These are phyloP conservation scores for Trichogramma pretiosum DNA, from an alignment of 1,140 invertebrate genomes.

Conservation along the genomic window DNA sequence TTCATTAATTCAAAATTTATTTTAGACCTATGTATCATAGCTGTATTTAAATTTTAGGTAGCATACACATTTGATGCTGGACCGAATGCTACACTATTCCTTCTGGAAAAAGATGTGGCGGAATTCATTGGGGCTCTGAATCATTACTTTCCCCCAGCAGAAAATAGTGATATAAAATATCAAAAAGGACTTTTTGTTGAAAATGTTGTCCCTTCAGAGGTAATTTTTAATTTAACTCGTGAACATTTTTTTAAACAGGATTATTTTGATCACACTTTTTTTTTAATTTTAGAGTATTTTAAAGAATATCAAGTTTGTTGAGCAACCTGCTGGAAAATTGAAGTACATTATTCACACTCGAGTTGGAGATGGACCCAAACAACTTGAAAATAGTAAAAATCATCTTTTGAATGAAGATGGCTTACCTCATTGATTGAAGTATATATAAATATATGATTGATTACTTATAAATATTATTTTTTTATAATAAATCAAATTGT, in stretches of 20 bases:
- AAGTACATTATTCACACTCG: conserved; percentile 80
- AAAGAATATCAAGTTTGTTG: conserved; percentile 37
- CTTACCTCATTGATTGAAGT: conserved; percentile 20
- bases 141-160: conserved; percentile 60
- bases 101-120: conserved; percentile 68
- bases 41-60: conserved; percentile 43
- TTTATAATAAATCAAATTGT: conserved; percentile 2
- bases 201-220: conserved; percentile 25
- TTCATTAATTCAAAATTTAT: neutral
- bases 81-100: conserved; percentile 88
- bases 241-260: neutral
- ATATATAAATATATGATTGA: neutral
- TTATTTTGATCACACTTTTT: neutral
- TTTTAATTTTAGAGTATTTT: conserved; percentile 38
- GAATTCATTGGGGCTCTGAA: conserved; percentile 58
- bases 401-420: conserved; percentile 48
- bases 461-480: conserved; percentile 1
- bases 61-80: conserved; percentile 98
- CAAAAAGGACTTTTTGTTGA: conserved; percentile 48
- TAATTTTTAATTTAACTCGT: conserved; percentile 16
- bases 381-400: conserved; percentile 40
- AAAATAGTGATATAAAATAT: conserved; percentile 43
- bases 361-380: conserved; percentile 62
- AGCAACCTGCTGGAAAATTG: conserved; percentile 49
- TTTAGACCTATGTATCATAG: neutral